Percentiles rank a stretch among this genome's conserved stretches.
These are phyloP conservation scores for Lasiommata megera DNA, from an alignment of 2,888 invertebrate species.

Conservation along the genomic window DNA sequence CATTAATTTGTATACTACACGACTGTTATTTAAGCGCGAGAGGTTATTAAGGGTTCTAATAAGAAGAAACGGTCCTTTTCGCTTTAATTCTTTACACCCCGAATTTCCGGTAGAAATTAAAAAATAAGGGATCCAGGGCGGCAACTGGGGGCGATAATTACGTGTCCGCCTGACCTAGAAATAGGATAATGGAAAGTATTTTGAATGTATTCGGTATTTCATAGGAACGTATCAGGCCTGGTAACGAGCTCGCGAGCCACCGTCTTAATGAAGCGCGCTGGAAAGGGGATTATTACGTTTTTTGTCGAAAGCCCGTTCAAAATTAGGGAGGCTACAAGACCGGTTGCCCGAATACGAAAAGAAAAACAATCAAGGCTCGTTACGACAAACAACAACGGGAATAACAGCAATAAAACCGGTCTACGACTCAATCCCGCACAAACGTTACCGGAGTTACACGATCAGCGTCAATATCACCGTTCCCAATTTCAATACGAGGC, in stretches of 20 bases:
- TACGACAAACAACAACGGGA: slow-evolving; percentile 57
- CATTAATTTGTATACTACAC: slow-evolving; percentile 40
- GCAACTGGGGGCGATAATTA: slow-evolving; percentile 65
- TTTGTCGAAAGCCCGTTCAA: slow-evolving; percentile 54
- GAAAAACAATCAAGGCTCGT: slow-evolving; percentile 58
- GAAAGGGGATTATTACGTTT: slow-evolving; percentile 61
- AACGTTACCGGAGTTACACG: slow-evolving; percentile 61
- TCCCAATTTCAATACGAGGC: slow-evolving; percentile 70
- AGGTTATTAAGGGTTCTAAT: slow-evolving; percentile 59
- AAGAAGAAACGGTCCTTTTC: slow-evolving; percentile 54
- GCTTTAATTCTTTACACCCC: slow-evolving; percentile 52
- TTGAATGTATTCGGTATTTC: slow-evolving; percentile 37
- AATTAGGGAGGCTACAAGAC: slow-evolving; percentile 36
- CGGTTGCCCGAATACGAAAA: slow-evolving; percentile 39
- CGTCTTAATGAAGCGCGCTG: slow-evolving; percentile 70
- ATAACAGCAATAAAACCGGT: slow-evolving; percentile 63
- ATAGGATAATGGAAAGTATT: slow-evolving; percentile 48
- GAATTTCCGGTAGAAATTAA: slow-evolving; percentile 53
- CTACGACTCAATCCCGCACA: slow-evolving; percentile 64
- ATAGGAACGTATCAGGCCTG: slow-evolving; percentile 60
- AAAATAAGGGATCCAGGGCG: slow-evolving; percentile 56
- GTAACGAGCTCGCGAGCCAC: slow-evolving; percentile 66
- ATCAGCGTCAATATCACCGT: slow-evolving; percentile 56
- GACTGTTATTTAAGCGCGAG: slow-evolving; percentile 37
- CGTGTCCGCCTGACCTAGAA: slow-evolving; percentile 48